Evolutionary conservation across 2,113 vertebrate genomes (phyloP).

Genomic region (Tragelaphus strepsiceros): DNA sequence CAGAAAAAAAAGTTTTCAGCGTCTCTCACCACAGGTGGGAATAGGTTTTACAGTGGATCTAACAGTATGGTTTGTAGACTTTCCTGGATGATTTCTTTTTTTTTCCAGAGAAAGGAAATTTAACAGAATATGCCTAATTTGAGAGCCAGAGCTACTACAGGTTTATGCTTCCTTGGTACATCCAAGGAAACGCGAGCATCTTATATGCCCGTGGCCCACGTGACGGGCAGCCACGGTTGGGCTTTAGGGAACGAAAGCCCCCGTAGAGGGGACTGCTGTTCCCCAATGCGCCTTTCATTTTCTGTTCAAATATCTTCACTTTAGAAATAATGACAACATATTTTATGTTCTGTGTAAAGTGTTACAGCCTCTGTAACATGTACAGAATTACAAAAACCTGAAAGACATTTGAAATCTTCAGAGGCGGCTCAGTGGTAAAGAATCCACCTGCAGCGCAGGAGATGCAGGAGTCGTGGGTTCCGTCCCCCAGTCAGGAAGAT

Average conservation of each 20-base stretch:
- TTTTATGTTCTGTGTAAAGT: background rate
- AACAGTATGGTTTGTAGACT: background rate
- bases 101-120: background rate
- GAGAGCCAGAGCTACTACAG: background rate
- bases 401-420: background rate
- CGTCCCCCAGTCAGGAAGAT: background rate
- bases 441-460: background rate
- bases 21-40: background rate
- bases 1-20: background rate
- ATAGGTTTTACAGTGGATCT: background rate
- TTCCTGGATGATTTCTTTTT: background rate
- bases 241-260: background rate
- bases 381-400: background rate
- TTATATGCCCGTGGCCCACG: background rate
- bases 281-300: accelerated
- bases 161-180: background rate
- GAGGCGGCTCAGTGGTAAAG: background rate
- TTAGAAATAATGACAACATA: background rate
- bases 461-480: accelerated
- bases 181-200: background rate
- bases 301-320: background rate
- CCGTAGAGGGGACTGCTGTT: background rate
- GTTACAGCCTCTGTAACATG: background rate
- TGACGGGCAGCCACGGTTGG: accelerated
- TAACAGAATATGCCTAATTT: background rate